Evolutionary conservation across 1,140 invertebrate genomes (phyloP), one percentile per base, ranked within the genome.

Genomic region (Drosophila novamexicana): DNA sequence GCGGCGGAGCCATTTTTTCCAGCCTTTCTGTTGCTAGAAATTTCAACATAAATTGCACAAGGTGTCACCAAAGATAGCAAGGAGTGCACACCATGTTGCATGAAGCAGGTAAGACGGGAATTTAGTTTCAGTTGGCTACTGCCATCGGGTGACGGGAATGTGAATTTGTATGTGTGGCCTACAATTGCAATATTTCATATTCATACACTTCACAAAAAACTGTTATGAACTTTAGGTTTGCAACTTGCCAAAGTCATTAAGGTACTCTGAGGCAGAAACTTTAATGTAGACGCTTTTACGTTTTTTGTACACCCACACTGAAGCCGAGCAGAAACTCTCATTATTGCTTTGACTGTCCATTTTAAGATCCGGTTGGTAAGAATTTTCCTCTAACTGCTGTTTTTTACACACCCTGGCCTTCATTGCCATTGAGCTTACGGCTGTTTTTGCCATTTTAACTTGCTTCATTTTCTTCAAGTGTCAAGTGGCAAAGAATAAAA

Each of bases 11-110:
- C 53, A 49, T 49, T 68, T 47, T 44, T 47, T 68, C 64, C 70
- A 70, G 61, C 45, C 58, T 67, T 70, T 44, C 29, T 57, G 54
- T 58, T 56, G 32, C 37, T 49, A 66, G 73, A 83, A 80, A 80
- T 65, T 77, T 73, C 47, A 75, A 70, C 84, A 88, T 88, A 88
- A 88, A 88, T 88, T 89, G 77, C 64, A 54, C 79, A 86, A 88
- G 84, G 84, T 88, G 84, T 88, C 84, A 77, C 77, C 70, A 61
- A 64, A 89, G 84, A 88, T 88, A 88, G 80, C 77, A 61, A 65
- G 68, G 42, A 49, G 75, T 50, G 69, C 40, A 69, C 58, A 56
- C 7, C 54, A 32, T 12, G 65, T 59, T 66, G 65, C 65, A 57
- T 58, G 56, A 32, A 49, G 37, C 22, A 56, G 66, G 67, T 63